These are phyloP conservation scores for Doris montereyensis DNA, from an alignment of 2,888 invertebrate genomes.

Conservation along the genomic window DNA sequence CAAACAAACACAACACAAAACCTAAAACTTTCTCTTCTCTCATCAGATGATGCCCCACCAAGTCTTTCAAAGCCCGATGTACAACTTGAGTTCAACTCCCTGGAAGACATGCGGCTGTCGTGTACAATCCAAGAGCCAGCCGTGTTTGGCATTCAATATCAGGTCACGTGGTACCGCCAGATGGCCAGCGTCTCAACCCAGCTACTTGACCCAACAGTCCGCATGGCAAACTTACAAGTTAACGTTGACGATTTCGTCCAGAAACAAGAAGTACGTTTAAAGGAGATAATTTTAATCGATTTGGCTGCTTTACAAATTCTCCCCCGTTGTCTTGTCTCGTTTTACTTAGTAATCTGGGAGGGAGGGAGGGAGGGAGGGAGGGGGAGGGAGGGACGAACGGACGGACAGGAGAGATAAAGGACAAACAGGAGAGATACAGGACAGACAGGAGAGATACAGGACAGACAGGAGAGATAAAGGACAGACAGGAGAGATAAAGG, in stretches of 20 bases:
- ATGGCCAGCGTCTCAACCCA: constrained; percentile 35
- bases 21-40: no score
- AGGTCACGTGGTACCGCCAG: constrained; percentile 49
- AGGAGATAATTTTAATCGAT: not conserved
- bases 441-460: no score
- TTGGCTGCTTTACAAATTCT: not conserved
- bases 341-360: no score
- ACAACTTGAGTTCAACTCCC: constrained; percentile 31
- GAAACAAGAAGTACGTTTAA: constrained; percentile 40
- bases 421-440: no score
- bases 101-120: constrained; percentile 39
- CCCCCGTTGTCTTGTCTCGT: no score
- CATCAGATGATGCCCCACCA: no score
- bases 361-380: no score
- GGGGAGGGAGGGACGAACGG: no score
- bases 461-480: no score
- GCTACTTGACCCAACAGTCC: constrained; percentile 20
- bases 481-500: no score
- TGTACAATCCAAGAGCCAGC: constrained; percentile 38
- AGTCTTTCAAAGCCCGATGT: constrained; percentile 40
- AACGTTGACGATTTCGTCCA: constrained; percentile 35
- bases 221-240: constrained; percentile 24
- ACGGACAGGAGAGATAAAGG: no score
- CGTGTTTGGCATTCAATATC: constrained; percentile 46
- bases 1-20: no score